Base-by-base conservation (phyloP, 2,888 invertebrate genomes). In the Eulithis testata region DNA sequence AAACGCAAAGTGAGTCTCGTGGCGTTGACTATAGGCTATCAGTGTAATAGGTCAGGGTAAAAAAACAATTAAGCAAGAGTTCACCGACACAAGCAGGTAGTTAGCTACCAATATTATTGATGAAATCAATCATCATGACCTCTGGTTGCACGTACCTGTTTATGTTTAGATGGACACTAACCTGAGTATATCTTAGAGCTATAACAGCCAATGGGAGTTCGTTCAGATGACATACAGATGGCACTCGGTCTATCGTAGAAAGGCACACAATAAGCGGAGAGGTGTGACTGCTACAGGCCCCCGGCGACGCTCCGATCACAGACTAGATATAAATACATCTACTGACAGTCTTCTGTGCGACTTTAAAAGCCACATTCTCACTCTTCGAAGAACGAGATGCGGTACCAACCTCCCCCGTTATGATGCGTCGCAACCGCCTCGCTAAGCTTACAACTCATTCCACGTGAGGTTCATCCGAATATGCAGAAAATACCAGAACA, bases 211-310 rank as follows among this genome's bases (percentile, higher is more conserved):
- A 72, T 69, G 81, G 78, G 81, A 69, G 73, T 82, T 83, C 85
- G 83, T 83, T 78, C 80, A 81, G 76, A 77, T 69, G 77, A 76
- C 76, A 73, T 70, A 76, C 79, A 81, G 79, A 81, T 85, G 81
- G 87, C 83, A 88, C 83, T 86, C 83, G 87, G 88, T 89, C 88
- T 86, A 89, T 83, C 81, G 89, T 90, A 85, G 86, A 90, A 92
- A 92, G 92, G 92, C 92, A 92, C 92, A 87, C 90, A 87, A 88
- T 90, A 92, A 91, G 91, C 91, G 89, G 90, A 91, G 87, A 89
- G 87, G 87, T 89, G 89, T 90, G 90, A 90, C 87, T 86, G 88
- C 84, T 84, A 82, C 80, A 84, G 91, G 90, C 91, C 91, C 91
- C 91, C 91, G 91, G 91, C 91, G 91, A 89, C 88, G 86, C 86